A percentile compares a stretch with the other conserved stretches of the same genome.
Conservation (phyloP, 2,888 invertebrate species). For the Folsomia manolachei region DNA sequence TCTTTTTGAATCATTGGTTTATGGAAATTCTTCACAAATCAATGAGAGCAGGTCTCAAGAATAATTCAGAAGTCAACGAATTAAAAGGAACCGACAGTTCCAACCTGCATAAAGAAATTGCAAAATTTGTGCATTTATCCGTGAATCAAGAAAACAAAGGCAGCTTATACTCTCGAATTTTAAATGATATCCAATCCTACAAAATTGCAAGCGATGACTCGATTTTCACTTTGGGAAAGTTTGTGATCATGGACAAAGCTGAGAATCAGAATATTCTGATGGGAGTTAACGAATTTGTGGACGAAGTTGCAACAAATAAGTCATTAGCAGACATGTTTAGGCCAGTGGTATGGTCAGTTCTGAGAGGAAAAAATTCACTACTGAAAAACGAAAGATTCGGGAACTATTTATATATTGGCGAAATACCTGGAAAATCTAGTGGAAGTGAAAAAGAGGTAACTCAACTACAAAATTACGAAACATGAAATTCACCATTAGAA, state of each 20-base stretch:
- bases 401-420: not conserved
- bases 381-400: not conserved
- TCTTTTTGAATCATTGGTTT: not conserved
- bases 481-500: too few relatives aligned
- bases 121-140: not conserved
- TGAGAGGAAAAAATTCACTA: not conserved
- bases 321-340: not conserved
- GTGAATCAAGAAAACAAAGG: not conserved
- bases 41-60: not conserved
- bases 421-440: too few relatives aligned
- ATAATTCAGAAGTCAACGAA: not conserved
- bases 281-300: too few relatives aligned
- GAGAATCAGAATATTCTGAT: too few relatives aligned
- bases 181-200: not conserved
- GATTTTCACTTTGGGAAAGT: not conserved
- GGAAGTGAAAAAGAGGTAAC: too few relatives aligned
- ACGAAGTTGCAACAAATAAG: too few relatives aligned
- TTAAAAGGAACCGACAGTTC: not conserved
- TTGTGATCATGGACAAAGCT: not conserved
- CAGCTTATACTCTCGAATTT: not conserved
- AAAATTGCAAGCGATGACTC: not conserved
- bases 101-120: not conserved
- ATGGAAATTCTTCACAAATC: not conserved
- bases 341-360: not conserved
- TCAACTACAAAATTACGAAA: too few relatives aligned